Percentiles rank a stretch among this genome's conserved stretches.
Evolutionary conservation across 2,113 vertebrate genomes (phyloP).

Genomic region (Galbula dea): DNA sequence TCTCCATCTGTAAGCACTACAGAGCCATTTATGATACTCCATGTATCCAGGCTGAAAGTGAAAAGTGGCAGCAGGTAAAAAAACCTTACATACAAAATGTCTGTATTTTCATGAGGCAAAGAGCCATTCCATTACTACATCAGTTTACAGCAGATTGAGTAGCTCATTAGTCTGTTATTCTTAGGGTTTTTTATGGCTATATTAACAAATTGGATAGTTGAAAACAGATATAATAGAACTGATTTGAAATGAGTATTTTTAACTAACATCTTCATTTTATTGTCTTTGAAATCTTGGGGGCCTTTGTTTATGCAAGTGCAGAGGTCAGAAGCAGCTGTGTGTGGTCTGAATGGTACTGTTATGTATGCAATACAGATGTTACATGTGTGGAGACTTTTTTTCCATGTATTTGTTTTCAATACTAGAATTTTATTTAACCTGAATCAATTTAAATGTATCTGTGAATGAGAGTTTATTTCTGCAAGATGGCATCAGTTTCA

Average conservation of each 20-base stretch:
- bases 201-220: background rate
- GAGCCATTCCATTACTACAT: background rate
- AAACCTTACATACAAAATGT: background rate
- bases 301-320: background rate
- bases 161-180: background rate
- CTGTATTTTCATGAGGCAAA: background rate
- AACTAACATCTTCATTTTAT: background rate
- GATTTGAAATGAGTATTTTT: background rate
- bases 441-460: background rate
- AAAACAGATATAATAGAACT: background rate
- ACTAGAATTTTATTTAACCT: background rate
- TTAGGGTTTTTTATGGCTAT: background rate
- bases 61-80: slow-evolving; percentile 96
- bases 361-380: background rate
- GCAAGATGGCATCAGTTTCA: background rate
- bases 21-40: slow-evolving; percentile 97
- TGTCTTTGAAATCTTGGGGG: background rate
- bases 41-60: slow-evolving; percentile 92
- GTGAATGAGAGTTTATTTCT: background rate
- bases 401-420: background rate
- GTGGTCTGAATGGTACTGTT: background rate
- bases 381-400: background rate
- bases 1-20: slow-evolving; percentile 98
- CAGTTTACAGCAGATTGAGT: background rate
- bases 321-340: background rate